Percentiles rank a stretch among this genome's conserved stretches.
Evolutionary conservation across 64 coral and sea anemone species (phyloP).

Genomic region (Stylophora pistillata): DNA sequence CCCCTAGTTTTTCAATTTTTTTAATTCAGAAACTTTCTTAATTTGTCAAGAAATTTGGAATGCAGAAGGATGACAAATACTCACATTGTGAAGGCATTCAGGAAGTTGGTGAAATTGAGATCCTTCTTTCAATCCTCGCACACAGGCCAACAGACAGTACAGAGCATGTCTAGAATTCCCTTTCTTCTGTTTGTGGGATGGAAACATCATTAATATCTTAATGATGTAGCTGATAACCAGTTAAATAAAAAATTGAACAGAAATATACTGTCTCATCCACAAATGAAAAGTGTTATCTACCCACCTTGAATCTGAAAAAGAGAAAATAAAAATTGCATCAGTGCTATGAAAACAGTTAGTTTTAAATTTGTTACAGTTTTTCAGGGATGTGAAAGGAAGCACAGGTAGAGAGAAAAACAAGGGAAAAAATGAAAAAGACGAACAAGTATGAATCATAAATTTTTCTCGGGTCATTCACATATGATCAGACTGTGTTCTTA

Average conservation of each 20-base stretch:
- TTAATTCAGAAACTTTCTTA: too few relatives aligned
- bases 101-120: slow-evolving; percentile 82
- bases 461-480: too few relatives aligned
- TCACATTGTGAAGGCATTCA: slow-evolving; percentile 93
- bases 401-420: too few relatives aligned
- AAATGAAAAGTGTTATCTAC: neutral
- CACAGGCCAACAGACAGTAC: slow-evolving; percentile 79
- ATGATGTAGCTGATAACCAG: neutral
- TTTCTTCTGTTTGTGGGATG: slow-evolving; percentile 61
- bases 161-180: slow-evolving; percentile 65
- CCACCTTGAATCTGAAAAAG: slow-evolving; percentile 81
- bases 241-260: neutral
- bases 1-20: too few relatives aligned
- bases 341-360: too few relatives aligned
- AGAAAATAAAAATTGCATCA: neutral
- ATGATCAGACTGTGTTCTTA: too few relatives aligned
- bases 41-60: neutral
- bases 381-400: too few relatives aligned
- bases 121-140: slow-evolving; percentile 90
- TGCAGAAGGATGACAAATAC: neutral
- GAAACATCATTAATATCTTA: too few relatives aligned
- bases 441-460: too few relatives aligned
- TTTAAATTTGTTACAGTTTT: too few relatives aligned
- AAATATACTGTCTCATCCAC: neutral
- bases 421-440: too few relatives aligned